Evolutionary conservation across 2,797 vertebrate genomes (phyloP), one percentile per base, ranked within the genome.

Genomic region (Arremon aurantiirostris): DNA sequence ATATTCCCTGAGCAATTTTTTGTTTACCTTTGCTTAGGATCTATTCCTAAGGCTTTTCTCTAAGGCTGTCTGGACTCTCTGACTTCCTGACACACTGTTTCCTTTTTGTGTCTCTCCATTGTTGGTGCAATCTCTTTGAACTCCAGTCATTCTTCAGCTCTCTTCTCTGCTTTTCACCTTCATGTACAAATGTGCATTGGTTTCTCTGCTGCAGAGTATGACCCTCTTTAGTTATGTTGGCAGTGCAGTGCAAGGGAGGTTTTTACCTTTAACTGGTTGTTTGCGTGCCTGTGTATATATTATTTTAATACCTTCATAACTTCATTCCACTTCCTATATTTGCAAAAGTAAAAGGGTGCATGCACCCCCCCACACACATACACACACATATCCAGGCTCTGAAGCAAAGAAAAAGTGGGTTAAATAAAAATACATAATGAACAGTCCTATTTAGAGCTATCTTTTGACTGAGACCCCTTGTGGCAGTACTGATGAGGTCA

Each of bases 21-120:
- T 92, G 68, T 85, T 94, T 85, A 82, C 44, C 39, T 92, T 86
- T 94, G 70, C 59, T 84, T 78, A 64, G 46, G 24, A 57, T 46
- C 32, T 76, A 19, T 27, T 87, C 14, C 63, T 52, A 41, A 30
- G 19, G 37, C 37, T 65, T 70, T 78, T 86, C 41, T 79, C 35
- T 78, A 46, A 22, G 44, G 37, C 56, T 72, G 47, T 52, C 59
- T 84, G 76, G 65, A 60, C 15, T 52, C 61, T 77, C 35, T 42
- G 73, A 68, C 63, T 84, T 93, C 70, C 82, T 78, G 65, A 61
- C 19, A n/a, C 42, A 50, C 14, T 34, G 1, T 59, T 92, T 86
- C 35, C 42, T 73, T 32, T 81, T 55, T 28, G 49, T 50, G 44
- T 52, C 14, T 79, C 61, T 76, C 39, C 20, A 26, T 80, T 65